These are phyloP conservation scores for Bujurquina vittata DNA, from an alignment of 2,113 vertebrate genomes.

Conservation along the genomic window DNA sequence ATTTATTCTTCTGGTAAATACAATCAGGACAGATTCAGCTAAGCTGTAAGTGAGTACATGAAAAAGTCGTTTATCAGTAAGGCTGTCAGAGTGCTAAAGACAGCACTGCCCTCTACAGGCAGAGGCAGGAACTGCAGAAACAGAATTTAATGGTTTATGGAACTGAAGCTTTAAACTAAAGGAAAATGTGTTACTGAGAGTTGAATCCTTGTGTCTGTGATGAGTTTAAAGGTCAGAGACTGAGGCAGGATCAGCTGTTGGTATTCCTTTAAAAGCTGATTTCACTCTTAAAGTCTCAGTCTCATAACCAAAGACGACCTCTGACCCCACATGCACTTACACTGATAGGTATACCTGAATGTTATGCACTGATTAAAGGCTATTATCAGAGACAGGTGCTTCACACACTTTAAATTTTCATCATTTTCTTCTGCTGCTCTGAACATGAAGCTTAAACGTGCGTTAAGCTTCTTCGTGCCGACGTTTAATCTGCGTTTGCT, in stretches of 20 bases:
- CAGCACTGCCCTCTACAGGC: neutral
- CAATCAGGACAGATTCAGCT: neutral
- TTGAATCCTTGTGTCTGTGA: neutral
- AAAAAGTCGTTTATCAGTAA: neutral
- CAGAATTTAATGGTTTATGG: too few relatives aligned
- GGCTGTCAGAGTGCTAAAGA: neutral
- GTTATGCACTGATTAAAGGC: too few relatives aligned
- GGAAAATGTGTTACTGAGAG: neutral
- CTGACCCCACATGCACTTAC: neutral
- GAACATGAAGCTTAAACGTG: too few relatives aligned
- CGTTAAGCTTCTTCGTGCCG: too few relatives aligned
- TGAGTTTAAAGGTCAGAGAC: neutral
- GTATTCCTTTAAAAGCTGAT: neutral
- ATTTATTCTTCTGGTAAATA: too few relatives aligned
- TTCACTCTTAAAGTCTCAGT: neutral
- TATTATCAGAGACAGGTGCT: too few relatives aligned
- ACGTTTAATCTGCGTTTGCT: too few relatives aligned
- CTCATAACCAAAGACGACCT: neutral
- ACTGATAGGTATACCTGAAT: too few relatives aligned
- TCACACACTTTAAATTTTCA: too few relatives aligned
- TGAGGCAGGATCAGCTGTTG: neutral
- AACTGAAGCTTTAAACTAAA: neutral
- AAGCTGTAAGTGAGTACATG: neutral
- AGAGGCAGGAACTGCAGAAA: neutral
- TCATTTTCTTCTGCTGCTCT: too few relatives aligned